phyloP scores from a whole-genome alignment of 2,797 vertebrate genomes.

The Macropodus opercularis region DNA sequence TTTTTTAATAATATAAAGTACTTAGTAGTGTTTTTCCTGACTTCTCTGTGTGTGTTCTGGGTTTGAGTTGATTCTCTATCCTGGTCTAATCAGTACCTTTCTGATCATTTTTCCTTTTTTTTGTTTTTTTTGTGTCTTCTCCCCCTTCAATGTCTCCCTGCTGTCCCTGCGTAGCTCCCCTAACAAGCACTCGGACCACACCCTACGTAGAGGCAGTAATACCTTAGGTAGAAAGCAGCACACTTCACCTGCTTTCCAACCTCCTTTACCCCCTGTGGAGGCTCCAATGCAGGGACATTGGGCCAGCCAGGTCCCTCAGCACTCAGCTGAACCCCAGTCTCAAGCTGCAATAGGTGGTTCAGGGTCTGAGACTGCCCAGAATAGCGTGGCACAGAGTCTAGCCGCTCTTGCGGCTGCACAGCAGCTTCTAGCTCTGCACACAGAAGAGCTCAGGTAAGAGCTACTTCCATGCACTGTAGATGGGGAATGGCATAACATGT shows the following conservation, averaged over 20 bases:
- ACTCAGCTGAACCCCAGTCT: constrained; percentile 78
- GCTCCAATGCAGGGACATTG: constrained; percentile 75
- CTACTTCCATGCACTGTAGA: constrained; percentile 40
- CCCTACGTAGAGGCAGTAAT: constrained; percentile 90
- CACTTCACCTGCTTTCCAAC: constrained; percentile 95
- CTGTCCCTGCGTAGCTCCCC: constrained; percentile 88
- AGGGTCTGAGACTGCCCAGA: constrained; percentile 81
- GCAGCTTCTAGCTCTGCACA: constrained; percentile 84
- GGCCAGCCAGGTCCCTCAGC: constrained; percentile 61
- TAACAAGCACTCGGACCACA: constrained; percentile 95
- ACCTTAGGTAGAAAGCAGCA: constrained; percentile 98
- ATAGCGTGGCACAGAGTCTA: constrained; percentile 80
- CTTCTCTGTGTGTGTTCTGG: constrained; percentile 38
- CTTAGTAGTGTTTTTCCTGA: constrained; percentile 22
- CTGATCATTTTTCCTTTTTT: constrained; percentile 66
- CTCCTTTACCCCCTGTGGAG: constrained; percentile 94
- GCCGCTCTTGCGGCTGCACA: constrained; percentile 81
- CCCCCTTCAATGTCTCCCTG: constrained; percentile 46
- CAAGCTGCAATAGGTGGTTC: constrained; percentile 69
- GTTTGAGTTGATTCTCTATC: constrained; percentile 51
- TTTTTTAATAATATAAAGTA: constrained; percentile 8
- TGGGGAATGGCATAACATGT: constrained; percentile 37
- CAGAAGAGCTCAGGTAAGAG: constrained; percentile 94
- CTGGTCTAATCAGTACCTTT: constrained; percentile 41
- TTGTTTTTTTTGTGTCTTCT: constrained; percentile 45